These are phyloP conservation scores for Panagrolaimus sp. DNA, from an alignment of 1,140 invertebrate genomes.

Conservation along the genomic window DNA sequence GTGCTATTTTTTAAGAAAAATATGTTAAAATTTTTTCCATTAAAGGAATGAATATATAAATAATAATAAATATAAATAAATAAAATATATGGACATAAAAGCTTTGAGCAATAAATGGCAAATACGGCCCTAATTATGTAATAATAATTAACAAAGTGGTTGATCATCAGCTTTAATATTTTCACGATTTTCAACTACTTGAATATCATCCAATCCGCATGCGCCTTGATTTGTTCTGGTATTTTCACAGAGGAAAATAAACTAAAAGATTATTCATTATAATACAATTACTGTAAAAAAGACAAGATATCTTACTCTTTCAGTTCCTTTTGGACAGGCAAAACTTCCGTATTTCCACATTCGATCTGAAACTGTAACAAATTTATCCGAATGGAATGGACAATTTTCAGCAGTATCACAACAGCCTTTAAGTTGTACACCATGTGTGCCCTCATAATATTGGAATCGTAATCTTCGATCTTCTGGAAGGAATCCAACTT, in stretches of 20 bases:
- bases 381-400: conserved; percentile 57
- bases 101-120: neutral
- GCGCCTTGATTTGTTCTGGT: conserved; percentile 58
- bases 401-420: conserved; percentile 48
- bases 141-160: conserved; percentile 33
- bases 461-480: conserved; percentile 50
- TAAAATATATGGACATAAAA: conserved; percentile 20
- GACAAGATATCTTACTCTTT: conserved; percentile 43
- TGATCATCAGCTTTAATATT: conserved; percentile 20
- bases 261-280: conserved; percentile 33
- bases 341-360: conserved; percentile 56
- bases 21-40: neutral
- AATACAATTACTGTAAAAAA: conserved; percentile 11
- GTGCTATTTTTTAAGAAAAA: neutral
- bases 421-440: conserved; percentile 56
- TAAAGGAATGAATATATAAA: neutral
- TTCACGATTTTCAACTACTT: conserved; percentile 46
- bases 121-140: neutral
- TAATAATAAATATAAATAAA: neutral
- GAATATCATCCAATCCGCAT: conserved; percentile 57
- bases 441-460: conserved; percentile 58
- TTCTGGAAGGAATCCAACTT: conserved; percentile 41
- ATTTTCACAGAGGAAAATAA: conserved; percentile 59
- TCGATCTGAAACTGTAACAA: conserved; percentile 54
- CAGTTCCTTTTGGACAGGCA: conserved; percentile 54